Conservation (phyloP, 2,113 vertebrate genomes). For the Thunnus maccoyii region DNA sequence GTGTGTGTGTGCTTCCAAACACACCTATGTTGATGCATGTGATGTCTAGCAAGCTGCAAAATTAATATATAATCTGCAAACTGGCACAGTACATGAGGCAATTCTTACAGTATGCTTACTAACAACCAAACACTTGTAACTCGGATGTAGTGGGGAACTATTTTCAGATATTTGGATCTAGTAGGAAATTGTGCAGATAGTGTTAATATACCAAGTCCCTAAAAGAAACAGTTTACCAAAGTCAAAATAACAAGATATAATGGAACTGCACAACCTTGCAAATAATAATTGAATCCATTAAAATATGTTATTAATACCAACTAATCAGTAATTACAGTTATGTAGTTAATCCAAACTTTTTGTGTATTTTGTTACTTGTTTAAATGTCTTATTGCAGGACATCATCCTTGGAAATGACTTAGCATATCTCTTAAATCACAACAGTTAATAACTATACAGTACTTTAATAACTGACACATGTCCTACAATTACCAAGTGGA, state of each 20-base stretch:
- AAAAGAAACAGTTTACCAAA: too few relatives aligned
- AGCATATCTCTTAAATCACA: too few relatives aligned
- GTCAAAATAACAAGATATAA: too few relatives aligned
- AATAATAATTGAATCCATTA: too few relatives aligned
- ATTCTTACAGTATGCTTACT: background rate
- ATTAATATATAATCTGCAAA: conserved; percentile 27
- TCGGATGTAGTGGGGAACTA: background rate
- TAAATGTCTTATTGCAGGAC: too few relatives aligned
- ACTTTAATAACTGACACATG: too few relatives aligned
- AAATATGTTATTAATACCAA: too few relatives aligned
- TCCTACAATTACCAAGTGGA: background rate
- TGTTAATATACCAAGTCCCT: too few relatives aligned
- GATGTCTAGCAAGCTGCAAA: background rate
- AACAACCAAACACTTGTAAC: background rate
- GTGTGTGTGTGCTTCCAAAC: background rate
- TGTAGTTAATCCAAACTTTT: too few relatives aligned
- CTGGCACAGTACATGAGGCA: background rate
- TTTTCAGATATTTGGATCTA: background rate
- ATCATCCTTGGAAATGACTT: background rate
- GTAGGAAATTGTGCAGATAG: background rate
- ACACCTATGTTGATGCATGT: background rate
- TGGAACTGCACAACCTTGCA: too few relatives aligned
- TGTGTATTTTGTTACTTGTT: too few relatives aligned
- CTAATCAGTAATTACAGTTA: background rate
- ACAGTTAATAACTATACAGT: too few relatives aligned